Evolutionary conservation across 2,113 vertebrate species (phyloP).

Genomic region (Istiophorus platypterus): DNA sequence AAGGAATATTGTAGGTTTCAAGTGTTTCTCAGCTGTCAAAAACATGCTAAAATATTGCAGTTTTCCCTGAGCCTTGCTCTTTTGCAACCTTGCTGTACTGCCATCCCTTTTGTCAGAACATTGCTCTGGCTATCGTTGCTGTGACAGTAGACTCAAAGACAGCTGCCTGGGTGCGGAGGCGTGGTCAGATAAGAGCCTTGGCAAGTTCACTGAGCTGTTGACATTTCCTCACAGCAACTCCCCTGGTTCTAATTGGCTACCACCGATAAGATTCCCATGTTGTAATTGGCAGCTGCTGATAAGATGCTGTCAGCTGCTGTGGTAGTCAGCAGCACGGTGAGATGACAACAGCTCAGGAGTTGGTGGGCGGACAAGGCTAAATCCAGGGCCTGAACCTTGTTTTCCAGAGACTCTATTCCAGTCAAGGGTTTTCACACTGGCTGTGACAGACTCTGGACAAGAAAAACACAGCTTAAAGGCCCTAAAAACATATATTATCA

Average conservation of each 20-base stretch:
- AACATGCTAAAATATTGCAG: slow-evolving; percentile 40
- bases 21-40: slow-evolving; percentile 46
- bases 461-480: not conserved
- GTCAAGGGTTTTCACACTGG: slow-evolving; percentile 3
- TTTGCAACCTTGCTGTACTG: slow-evolving; percentile 57
- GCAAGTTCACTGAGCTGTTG: slow-evolving; percentile 80
- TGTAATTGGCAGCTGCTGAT: slow-evolving; percentile 84
- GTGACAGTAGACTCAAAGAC: slow-evolving; percentile 60
- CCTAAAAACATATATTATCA: not conserved
- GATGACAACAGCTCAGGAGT: slow-evolving; percentile 66
- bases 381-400: slow-evolving; percentile 61
- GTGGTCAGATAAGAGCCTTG: slow-evolving; percentile 71
- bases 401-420: slow-evolving; percentile 49
- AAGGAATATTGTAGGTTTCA: slow-evolving; percentile 33
- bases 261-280: slow-evolving; percentile 81
- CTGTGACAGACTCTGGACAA: slow-evolving; percentile 6
- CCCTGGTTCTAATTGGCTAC: slow-evolving; percentile 81
- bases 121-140: slow-evolving; percentile 47
- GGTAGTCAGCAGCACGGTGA: slow-evolving; percentile 55
- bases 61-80: slow-evolving; percentile 33
- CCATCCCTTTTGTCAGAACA: slow-evolving; percentile 60
- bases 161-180: slow-evolving; percentile 58
- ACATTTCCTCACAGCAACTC: slow-evolving; percentile 79
- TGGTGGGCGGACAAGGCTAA: slow-evolving; percentile 56
- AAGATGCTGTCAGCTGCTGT: slow-evolving; percentile 78